Evolutionary conservation across 2,888 invertebrate genomes (phyloP).

Genomic region (Lamellibrachia columna): DNA sequence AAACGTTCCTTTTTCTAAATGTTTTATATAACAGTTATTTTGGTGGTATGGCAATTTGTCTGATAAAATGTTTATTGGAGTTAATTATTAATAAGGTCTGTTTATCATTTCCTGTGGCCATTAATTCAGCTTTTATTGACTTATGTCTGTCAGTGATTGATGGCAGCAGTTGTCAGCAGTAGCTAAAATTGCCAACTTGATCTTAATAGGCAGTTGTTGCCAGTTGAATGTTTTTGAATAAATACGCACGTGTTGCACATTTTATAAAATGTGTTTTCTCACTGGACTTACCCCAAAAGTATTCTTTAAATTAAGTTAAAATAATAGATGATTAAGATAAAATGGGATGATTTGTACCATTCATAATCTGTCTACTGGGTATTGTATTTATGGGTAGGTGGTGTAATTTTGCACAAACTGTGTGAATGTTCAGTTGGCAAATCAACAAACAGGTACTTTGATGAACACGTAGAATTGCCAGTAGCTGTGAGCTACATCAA

Average conservation of each 20-base stretch:
- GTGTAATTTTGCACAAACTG: neutral
- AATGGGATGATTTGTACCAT: neutral
- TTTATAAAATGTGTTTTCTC: neutral
- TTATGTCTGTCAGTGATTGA: neutral
- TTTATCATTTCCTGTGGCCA: no score
- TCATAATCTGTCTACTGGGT: neutral
- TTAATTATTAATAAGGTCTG: no score
- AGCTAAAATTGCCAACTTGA: neutral
- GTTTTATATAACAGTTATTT: neutral
- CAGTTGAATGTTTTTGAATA: neutral
- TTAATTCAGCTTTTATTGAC: no score
- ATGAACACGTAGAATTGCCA: neutral
- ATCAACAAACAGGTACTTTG: conserved; percentile 10
- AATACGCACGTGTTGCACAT: neutral
- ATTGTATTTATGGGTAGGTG: neutral
- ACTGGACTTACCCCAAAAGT: neutral
- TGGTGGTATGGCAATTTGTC: no score
- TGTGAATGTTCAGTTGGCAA: neutral
- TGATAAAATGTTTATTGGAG: no score
- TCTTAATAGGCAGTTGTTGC: neutral
- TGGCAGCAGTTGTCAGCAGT: conserved; percentile 16
- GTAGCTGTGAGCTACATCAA: conserved; percentile 3
- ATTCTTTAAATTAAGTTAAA: neutral
- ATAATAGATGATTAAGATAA: neutral
- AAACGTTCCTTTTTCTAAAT: neutral